Conservation (phyloP, 2,888 invertebrate genomes). For the Clostera curtula region DNA sequence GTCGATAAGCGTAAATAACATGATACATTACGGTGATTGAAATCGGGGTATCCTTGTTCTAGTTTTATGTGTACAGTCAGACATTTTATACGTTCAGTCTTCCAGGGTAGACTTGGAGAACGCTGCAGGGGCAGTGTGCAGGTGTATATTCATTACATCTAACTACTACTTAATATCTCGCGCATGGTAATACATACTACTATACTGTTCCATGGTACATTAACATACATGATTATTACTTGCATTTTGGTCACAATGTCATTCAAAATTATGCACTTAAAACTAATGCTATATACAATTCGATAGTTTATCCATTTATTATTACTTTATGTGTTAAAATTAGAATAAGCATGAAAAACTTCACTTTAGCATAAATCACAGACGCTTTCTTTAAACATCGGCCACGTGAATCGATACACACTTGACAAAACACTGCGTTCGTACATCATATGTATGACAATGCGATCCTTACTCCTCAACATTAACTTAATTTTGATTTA, state of each 20-base stretch:
- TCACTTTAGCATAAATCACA: constrained; percentile 68
- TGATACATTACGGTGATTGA: too few species aligned
- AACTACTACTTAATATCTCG: constrained; percentile 23
- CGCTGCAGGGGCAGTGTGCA: constrained; percentile 14
- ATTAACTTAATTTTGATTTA: too few species aligned
- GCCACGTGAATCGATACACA: constrained; percentile 36
- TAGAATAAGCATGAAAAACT: constrained; percentile 64
- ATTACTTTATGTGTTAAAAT: constrained; percentile 43
- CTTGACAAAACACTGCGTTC: neutral
- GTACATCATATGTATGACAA: constrained; percentile 3
- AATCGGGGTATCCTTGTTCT: too few species aligned
- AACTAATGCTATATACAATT: constrained; percentile 59
- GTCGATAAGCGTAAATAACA: too few species aligned
- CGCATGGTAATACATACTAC: constrained; percentile 20
- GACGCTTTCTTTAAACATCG: constrained; percentile 58
- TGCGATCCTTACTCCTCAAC: too few species aligned
- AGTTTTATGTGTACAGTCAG: too few species aligned
- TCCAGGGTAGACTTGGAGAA: constrained; percentile 8
- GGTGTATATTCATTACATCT: constrained; percentile 18
- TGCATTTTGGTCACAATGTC: constrained; percentile 60
- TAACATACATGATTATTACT: constrained; percentile 27
- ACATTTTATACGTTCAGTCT: constrained; percentile 14
- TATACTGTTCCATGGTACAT: constrained; percentile 25
- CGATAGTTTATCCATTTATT: constrained; percentile 31
- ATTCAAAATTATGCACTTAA: constrained; percentile 43